Evolutionary conservation across 92 coral and sea anemone species (phyloP), one percentile per base, ranked within the genome.

Genomic region (Diadumene lineata): DNA sequence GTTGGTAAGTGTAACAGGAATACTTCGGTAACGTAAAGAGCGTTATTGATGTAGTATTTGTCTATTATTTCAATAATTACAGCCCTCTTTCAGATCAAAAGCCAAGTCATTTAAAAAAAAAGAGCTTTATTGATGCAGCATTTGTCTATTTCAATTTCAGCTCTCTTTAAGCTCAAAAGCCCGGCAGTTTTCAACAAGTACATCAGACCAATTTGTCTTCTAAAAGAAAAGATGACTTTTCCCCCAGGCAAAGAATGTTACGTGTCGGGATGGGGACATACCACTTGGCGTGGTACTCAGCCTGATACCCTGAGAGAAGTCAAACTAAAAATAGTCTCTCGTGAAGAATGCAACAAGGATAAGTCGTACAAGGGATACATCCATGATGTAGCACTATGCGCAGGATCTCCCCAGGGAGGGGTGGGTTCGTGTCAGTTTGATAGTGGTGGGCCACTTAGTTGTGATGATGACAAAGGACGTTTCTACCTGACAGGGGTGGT

Each of bases 371-470:
- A 81, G 17, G 94, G 94, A 1, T 82, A 78, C 48, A 66, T 92
- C 51, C 98, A 92, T 74, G 81, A 73, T 51, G 79, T 89, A 48
- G 98, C 94, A 46, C 74, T 92, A 11, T 92, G 94, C 66, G 98
- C 98, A 1, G 94, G 98, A 8, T 89, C 73, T 72, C 84, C 81
- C 61, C 48, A 61, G 58, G 98, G 98, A 7, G 98, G 94, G 18
- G 80, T 85, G 21, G 98, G 89, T 68, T 94, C 98, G 28, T 92
- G 98, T 56, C 98, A 92, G 61, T 89, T 81, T 71, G 97, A 92
- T 56, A 89, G 97, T 56, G 97, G 97, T 51, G 97, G 97, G 7
- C 97, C 97, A 50, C 80, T 92, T 77, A 51, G 78, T 64, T 89
- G 94, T 69, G 68, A 60, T 69, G 68, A 60, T 50, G 43, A 63